A percentile compares a stretch with the other conserved stretches of the same genome.
These are phyloP conservation scores for Callopanchax toddi DNA, from an alignment of 2,113 vertebrate species.

Conservation along the genomic window DNA sequence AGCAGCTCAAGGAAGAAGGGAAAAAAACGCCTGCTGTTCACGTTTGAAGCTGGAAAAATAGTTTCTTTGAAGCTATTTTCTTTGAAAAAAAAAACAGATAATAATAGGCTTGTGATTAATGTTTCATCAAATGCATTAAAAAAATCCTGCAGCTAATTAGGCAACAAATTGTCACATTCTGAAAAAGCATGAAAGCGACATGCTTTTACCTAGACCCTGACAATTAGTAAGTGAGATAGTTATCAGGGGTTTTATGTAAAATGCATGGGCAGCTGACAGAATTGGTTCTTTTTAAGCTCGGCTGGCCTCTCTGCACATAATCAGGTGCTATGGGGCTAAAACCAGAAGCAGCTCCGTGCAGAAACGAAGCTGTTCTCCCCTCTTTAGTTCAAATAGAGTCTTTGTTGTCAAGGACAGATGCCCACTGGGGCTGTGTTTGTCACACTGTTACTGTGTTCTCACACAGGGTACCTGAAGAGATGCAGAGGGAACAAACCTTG, in stretches of 20 bases:
- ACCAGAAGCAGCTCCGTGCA: slow-evolving; percentile 12
- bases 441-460: slow-evolving; percentile 30
- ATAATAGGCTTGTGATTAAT: slow-evolving; percentile 44
- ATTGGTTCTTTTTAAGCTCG: slow-evolving; percentile 4
- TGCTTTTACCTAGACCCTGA: slow-evolving; percentile 28
- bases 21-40: slow-evolving; percentile 9
- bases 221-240: slow-evolving; percentile 24
- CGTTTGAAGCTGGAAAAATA: slow-evolving; percentile 20
- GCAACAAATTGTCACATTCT: slow-evolving; percentile 46
- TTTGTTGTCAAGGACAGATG: slow-evolving; percentile 33
- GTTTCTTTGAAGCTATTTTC: slow-evolving; percentile 38
- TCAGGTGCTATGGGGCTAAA: slow-evolving; percentile 10
- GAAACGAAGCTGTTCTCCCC: slow-evolving; percentile 10
- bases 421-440: slow-evolving; percentile 38
- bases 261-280: slow-evolving; percentile 12
- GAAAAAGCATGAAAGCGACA: slow-evolving; percentile 25
- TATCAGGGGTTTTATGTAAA: slow-evolving; percentile 30
- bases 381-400: slow-evolving; percentile 39
- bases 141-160: slow-evolving; percentile 35
- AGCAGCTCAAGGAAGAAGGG: slow-evolving; percentile 24
- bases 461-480: slow-evolving; percentile 30
- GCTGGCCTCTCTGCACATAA: slow-evolving; percentile 21
- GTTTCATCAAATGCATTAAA: slow-evolving; percentile 37
- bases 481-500: slow-evolving; percentile 20
- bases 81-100: slow-evolving; percentile 14